Base-by-base conservation (phyloP, 2,797 vertebrate genomes). In the Typhlichthys subterraneus region DNA sequence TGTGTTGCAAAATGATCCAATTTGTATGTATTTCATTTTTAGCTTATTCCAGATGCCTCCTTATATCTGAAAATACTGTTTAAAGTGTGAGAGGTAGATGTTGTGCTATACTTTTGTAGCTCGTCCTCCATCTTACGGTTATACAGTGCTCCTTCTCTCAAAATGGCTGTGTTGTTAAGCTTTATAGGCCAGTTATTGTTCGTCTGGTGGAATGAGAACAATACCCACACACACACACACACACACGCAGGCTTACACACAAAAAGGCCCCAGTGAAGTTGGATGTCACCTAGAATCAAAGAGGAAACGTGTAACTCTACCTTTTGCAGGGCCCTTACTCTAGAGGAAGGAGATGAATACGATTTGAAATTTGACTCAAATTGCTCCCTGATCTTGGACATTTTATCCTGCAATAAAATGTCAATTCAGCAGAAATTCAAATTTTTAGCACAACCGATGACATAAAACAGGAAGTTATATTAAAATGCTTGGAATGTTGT, bases 101-200 rank as follows among this genome's bases (percentile, higher is more conserved):
- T 0, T 59, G 19, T 31, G 29, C n/a, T n/a, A 0, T 83, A 99
- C 97, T 94, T 95, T 68, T 89, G 89, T 42, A 96, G 79, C 64
- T 97, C 95, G 53, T 94, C 85, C 75, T 97, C 93, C 80, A 91
- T 76, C 82, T 92, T 90, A 14, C 89, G 91, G 69, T 94, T 90
- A 78, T 93, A 92, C n/a, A 97, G 84, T 31, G 93, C 94, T 50
- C 88, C 89, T 74, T 95, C 93, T 57, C 97, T 92, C 72, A 97
- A 83, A 77, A 97, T 93, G 64, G 94, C 89, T 0, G 97, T 91
- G 1, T 91, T 88, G 79, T 98, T 99, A 73, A 99, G 86, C 87
- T 93, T 96, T 75, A 97, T 86, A 0, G 94, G 91, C 71, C 85
- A 49, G 13, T 64, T 91, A 66, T 89, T 86, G 11, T 9, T 45